Conservation (phyloP, 2,797 vertebrate species). For the Chelonia mydas region DNA sequence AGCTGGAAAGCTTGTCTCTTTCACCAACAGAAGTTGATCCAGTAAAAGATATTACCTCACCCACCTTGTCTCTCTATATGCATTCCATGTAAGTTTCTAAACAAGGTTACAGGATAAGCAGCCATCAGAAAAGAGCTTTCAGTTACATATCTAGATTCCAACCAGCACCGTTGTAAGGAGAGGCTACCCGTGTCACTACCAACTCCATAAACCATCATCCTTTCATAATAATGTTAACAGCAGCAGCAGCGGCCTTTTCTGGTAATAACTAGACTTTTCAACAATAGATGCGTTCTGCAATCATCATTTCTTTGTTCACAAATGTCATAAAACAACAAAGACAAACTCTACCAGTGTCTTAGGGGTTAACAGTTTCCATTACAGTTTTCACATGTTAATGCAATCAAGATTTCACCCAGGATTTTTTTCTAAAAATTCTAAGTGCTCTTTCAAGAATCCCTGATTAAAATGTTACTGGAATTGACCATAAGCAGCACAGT, state of each 20-base stretch:
- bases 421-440: constrained; percentile 69
- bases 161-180: background rate
- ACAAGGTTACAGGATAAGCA: background rate
- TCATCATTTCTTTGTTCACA: background rate
- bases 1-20: background rate
- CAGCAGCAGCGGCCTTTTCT: background rate
- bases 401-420: constrained; percentile 57
- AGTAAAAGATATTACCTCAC: background rate
- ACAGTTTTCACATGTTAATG: constrained; percentile 63
- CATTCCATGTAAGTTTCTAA: background rate
- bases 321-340: constrained; percentile 37
- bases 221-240: background rate
- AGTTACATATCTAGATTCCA: background rate
- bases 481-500: constrained; percentile 34
- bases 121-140: background rate
- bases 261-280: background rate
- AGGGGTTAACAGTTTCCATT: constrained; percentile 47
- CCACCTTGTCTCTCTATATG: background rate
- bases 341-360: constrained; percentile 31
- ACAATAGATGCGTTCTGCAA: background rate
- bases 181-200: background rate
- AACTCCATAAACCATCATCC: background rate
- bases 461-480: constrained; percentile 67
- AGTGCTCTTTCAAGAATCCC: constrained; percentile 68
- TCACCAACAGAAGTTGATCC: background rate